Conservation (phyloP, 2,888 invertebrate genomes). For the Keiferia lycopersicella region DNA sequence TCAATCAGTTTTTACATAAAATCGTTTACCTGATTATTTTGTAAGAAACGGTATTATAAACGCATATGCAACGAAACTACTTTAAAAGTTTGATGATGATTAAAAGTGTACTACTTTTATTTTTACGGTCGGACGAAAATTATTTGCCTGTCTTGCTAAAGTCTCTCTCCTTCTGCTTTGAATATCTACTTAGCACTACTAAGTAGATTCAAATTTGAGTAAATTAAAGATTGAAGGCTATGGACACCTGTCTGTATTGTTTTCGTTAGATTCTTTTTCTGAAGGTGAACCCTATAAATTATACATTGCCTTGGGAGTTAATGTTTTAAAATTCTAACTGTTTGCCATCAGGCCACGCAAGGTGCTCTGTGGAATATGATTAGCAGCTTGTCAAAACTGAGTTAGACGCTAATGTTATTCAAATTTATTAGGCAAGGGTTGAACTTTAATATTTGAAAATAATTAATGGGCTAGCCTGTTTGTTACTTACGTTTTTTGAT, state of each 20-base stretch:
- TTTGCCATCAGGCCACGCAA: constrained; percentile 64
- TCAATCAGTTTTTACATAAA: too few relatives aligned
- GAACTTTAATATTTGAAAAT: constrained; percentile 52
- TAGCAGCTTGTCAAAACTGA: constrained; percentile 80
- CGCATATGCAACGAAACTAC: too few relatives aligned
- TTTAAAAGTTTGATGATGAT: too few relatives aligned
- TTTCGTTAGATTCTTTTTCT: constrained; percentile 65
- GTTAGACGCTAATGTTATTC: constrained; percentile 71
- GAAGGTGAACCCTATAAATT: constrained; percentile 57
- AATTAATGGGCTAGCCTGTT: constrained; percentile 39
- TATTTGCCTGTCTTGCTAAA: too few relatives aligned
- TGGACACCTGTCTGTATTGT: constrained; percentile 53
- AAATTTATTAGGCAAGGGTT: constrained; percentile 72
- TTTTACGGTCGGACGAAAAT: too few relatives aligned
- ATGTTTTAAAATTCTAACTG: constrained; percentile 73
- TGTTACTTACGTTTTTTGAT: constrained; percentile 12
- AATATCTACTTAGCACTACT: neutral
- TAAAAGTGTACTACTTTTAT: too few relatives aligned
- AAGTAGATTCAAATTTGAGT: neutral
- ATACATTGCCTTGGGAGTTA: constrained; percentile 59
- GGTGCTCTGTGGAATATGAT: constrained; percentile 78
- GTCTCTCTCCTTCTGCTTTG: too few relatives aligned
- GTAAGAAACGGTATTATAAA: too few relatives aligned
- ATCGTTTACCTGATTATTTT: too few relatives aligned
- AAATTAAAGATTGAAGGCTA: constrained; percentile 22